Evolutionary conservation across 2,888 invertebrate species (phyloP).

Genomic region (Eudemis profundana): DNA sequence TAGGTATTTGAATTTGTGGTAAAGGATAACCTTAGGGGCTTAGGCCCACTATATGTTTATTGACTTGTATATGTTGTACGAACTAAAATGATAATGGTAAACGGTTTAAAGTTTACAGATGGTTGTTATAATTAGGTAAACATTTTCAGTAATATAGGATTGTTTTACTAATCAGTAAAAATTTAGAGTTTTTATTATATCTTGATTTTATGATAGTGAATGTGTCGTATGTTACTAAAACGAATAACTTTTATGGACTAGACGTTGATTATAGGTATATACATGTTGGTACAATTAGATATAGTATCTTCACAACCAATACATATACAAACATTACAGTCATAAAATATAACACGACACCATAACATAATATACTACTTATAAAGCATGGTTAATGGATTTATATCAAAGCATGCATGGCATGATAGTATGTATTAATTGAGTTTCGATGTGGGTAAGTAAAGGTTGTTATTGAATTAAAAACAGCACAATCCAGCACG

Average conservation of each 20-base stretch:
- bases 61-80: conserved; percentile 67
- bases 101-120: conserved; percentile 81
- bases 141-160: conserved; percentile 70
- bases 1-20: conserved; percentile 63
- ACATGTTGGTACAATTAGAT: conserved; percentile 52
- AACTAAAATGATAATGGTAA: conserved; percentile 66
- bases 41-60: conserved; percentile 69
- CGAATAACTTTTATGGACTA: conserved; percentile 14
- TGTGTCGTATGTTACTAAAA: conserved; percentile 54
- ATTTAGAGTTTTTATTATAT: conserved; percentile 46
- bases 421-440: conserved; percentile 28
- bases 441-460: conserved; percentile 60
- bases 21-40: conserved; percentile 70
- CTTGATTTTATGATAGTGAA: conserved; percentile 65
- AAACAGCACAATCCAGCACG: conserved; percentile 65
- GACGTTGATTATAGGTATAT: conserved; percentile 21
- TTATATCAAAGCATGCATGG: conserved; percentile 42
- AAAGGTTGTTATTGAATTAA: conserved; percentile 49
- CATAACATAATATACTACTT: conserved; percentile 57
- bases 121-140: conserved; percentile 83
- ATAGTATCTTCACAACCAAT: conserved; percentile 69
- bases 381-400: conserved; percentile 50
- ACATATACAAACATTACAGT: conserved; percentile 72
- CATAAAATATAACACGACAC: conserved; percentile 65
- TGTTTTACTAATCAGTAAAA: conserved; percentile 48